Evolutionary conservation across 2,113 vertebrate species (phyloP).

Genomic region (Aplodontia rufa): DNA sequence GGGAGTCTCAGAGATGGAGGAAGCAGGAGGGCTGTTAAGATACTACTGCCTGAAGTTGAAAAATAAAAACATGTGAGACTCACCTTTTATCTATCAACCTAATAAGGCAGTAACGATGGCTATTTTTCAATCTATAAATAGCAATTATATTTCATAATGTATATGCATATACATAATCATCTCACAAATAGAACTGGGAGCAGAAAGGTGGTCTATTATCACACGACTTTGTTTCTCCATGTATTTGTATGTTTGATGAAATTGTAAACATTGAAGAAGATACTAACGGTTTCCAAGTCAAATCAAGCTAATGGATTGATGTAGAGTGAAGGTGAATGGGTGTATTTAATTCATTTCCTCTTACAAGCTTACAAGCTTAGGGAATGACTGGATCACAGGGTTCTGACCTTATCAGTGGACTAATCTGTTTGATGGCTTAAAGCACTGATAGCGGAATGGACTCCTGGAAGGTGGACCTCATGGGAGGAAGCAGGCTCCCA

Average conservation of each 20-base stretch:
- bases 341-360: background rate
- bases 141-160: background rate
- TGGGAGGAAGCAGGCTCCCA: no score
- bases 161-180: background rate
- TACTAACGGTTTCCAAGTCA: background rate
- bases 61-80: background rate
- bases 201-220: background rate
- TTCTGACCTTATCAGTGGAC: no score
- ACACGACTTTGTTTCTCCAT: background rate
- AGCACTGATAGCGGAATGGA: no score
- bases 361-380: background rate
- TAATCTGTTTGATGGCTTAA: no score
- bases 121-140: background rate
- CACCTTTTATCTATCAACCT: background rate
- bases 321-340: background rate
- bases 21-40: no score
- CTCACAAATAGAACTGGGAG: background rate
- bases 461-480: no score
- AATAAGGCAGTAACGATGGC: background rate
- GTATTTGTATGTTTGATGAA: background rate
- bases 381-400: no score
- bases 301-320: background rate
- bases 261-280: background rate
- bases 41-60: background rate
- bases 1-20: no score